Percentiles rank a stretch among this genome's conserved stretches.
phyloP scores from a whole-genome alignment of 2,888 invertebrate genomes.

The Eupithecia pulchellata region DNA sequence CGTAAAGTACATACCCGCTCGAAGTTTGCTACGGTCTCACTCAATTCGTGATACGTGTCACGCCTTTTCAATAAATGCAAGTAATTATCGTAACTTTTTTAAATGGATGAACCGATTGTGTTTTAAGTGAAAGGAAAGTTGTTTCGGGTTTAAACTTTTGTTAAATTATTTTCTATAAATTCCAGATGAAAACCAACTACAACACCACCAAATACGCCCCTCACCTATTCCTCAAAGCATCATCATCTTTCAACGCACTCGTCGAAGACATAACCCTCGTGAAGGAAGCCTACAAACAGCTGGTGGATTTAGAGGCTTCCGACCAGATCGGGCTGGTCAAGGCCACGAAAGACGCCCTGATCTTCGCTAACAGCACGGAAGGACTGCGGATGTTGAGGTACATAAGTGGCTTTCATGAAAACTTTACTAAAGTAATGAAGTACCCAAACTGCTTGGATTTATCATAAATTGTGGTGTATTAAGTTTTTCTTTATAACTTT shows the following conservation, averaged over 20 bases:
- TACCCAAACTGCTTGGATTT: too few species aligned
- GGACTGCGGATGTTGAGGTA: conserved; percentile 61
- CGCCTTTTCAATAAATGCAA: too few species aligned
- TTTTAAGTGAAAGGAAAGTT: not conserved
- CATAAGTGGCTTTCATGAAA: conserved; percentile 13
- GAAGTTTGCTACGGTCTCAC: not conserved
- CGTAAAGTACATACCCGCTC: not conserved
- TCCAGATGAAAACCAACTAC: conserved; percentile 42
- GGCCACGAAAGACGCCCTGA: conserved; percentile 61
- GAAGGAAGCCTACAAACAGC: conserved; percentile 52
- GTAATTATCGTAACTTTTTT: too few species aligned
- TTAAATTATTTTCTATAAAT: not conserved
- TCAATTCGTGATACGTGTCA: not conserved
- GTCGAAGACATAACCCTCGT: conserved; percentile 60
- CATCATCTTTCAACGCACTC: conserved; percentile 64
- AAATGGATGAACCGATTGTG: too few species aligned
- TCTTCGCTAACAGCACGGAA: conserved; percentile 55
- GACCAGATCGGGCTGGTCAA: conserved; percentile 51
- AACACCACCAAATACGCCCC: conserved; percentile 62
- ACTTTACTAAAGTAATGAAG: too few species aligned
- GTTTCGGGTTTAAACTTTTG: not conserved
- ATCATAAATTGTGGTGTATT: too few species aligned
- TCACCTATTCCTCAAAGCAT: conserved; percentile 72
- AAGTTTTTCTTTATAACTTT: too few species aligned
- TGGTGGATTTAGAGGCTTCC: conserved; percentile 50